These are phyloP conservation scores for Cheirogaleus major DNA, from an alignment of 2,797 vertebrate genomes.

Conservation along the genomic window DNA sequence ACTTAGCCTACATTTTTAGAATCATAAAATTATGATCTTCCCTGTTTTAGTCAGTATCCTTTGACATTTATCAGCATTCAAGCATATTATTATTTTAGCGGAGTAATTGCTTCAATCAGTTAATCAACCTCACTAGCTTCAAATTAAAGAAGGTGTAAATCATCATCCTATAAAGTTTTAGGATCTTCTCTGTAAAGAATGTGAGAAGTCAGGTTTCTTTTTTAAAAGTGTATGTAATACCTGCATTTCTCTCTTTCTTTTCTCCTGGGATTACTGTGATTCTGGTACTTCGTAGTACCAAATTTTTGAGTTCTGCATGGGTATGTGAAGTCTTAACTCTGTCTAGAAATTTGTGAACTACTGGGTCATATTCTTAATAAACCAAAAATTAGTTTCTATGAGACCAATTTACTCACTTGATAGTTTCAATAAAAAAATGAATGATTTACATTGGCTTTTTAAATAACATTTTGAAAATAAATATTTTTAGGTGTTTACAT, in stretches of 20 bases:
- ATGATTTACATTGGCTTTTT: background rate
- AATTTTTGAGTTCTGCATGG: background rate
- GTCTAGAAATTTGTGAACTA: background rate
- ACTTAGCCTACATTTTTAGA: background rate
- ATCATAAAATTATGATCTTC: constrained; percentile 17
- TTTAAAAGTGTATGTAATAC: background rate
- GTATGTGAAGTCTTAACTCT: background rate
- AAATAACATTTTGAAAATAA: background rate
- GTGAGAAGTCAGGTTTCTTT: constrained; percentile 8
- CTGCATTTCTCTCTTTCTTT: background rate
- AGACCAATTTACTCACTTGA: background rate
- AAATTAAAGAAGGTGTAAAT: background rate
- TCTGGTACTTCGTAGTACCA: background rate
- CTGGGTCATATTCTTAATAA: background rate
- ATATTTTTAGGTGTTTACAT: background rate
- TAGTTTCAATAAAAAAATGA: background rate
- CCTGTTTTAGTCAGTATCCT: background rate
- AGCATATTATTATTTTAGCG: background rate
- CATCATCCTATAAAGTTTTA: background rate
- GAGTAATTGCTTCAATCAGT: constrained; percentile 2
- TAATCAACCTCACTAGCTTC: background rate
- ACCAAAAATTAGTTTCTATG: background rate
- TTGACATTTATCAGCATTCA: background rate
- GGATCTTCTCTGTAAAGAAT: background rate
- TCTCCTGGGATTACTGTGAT: background rate